Conservation (phyloP, 2,797 vertebrate genomes). For the Sarcophilus harrisii region DNA sequence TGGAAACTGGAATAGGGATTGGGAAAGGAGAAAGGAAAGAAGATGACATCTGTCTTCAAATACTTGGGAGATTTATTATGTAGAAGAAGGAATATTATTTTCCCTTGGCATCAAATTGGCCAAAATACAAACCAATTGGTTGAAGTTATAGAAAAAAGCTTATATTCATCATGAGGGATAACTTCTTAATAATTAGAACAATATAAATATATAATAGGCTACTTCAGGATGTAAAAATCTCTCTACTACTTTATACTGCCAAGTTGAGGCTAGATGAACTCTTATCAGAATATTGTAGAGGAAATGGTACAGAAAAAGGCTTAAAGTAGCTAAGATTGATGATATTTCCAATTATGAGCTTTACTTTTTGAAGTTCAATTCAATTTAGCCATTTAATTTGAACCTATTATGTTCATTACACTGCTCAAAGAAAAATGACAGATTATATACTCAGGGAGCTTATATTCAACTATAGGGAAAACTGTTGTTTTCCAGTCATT, state of each 20-base stretch:
- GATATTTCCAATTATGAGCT: background rate
- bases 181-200: background rate
- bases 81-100: background rate
- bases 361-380: background rate
- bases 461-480: background rate
- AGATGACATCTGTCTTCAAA: background rate
- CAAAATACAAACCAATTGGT: background rate
- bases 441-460: background rate
- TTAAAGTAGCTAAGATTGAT: background rate
- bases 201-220: background rate
- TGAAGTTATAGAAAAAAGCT: background rate
- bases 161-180: background rate
- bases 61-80: background rate
- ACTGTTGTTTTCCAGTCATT: background rate
- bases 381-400: background rate
- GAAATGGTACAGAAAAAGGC: background rate
- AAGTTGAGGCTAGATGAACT: background rate
- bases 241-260: background rate
- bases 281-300: background rate
- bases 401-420: background rate
- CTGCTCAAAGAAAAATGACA: background rate
- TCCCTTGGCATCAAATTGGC: background rate
- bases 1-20: background rate
- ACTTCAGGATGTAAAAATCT: background rate
- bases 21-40: background rate